These are phyloP conservation scores for Pseudomyrmex gracilis DNA, from an alignment of 1,140 invertebrate species.

Conservation along the genomic window DNA sequence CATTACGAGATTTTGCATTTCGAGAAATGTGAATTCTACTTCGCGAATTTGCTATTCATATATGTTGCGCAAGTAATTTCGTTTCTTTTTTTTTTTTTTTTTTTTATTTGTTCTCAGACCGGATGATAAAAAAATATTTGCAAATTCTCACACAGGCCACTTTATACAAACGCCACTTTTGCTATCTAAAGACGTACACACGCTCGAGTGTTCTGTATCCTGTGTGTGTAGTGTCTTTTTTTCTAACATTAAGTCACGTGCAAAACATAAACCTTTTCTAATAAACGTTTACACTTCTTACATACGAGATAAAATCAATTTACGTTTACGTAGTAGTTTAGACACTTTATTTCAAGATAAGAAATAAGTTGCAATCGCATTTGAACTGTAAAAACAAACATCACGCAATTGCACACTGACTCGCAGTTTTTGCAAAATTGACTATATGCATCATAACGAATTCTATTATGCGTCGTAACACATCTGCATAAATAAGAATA, in stretches of 20 bases:
- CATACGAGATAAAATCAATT: neutral
- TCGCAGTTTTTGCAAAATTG: constrained; percentile 10
- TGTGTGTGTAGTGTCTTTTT: too few relatives aligned
- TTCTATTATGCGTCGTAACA: constrained; percentile 2
- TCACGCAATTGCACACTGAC: neutral
- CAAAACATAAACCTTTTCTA: neutral
- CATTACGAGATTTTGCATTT: constrained; percentile 7
- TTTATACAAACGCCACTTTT: neutral
- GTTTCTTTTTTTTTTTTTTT: neutral
- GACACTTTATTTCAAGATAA: constrained; percentile 36
- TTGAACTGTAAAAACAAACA: constrained; percentile 17
- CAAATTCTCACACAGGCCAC: too few relatives aligned
- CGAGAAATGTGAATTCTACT: neutral
- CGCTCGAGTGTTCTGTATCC: neutral
- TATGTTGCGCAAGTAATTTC: too few relatives aligned
- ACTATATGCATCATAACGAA: neutral
- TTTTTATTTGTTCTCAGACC: neutral
- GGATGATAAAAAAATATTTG: neutral
- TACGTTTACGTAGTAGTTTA: neutral
- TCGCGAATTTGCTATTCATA: neutral
- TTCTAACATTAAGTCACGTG: neutral
- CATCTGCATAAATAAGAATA: neutral
- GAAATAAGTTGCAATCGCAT: constrained; percentile 8
- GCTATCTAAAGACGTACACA: neutral
- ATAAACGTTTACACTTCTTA: constrained; percentile 13